A percentile compares a stretch with the other conserved stretches of the same genome.
phyloP scores from a whole-genome alignment of 2,797 vertebrate genomes.

The Acanthurus lineatus region DNA sequence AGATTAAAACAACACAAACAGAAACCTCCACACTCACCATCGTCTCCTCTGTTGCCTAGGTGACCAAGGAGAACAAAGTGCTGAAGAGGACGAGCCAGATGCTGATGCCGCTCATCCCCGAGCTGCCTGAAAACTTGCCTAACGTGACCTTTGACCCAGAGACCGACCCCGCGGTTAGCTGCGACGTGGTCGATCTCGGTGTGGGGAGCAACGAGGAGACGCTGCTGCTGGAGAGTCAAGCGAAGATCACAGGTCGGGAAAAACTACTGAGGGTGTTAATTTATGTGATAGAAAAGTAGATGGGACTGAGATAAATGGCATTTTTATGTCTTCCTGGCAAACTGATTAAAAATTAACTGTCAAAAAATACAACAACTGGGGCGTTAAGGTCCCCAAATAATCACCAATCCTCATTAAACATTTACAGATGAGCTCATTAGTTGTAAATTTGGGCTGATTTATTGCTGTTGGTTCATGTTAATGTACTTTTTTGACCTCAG shows the following conservation, averaged over 20 bases:
- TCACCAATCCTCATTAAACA: no score
- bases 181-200: conserved; percentile 9
- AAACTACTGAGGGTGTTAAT: not conserved
- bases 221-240: conserved; percentile 69
- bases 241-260: conserved; percentile 83
- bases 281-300: not conserved
- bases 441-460: no score
- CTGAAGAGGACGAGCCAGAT: conserved; percentile 83
- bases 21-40: not conserved
- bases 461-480: no score
- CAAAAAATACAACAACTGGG: not conserved
- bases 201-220: conserved; percentile 41
- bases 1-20: not conserved
- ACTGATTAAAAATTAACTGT: not conserved
- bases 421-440: no score
- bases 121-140: conserved; percentile 70
- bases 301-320: no score
- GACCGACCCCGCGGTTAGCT: not conserved
- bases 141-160: conserved; percentile 45
- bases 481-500: no score
- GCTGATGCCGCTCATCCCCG: conserved; percentile 68
- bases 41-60: conserved; percentile 64
- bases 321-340: not conserved
- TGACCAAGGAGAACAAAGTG: conserved; percentile 83
- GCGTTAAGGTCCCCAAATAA: no score